phyloP scores from a whole-genome alignment of 2,113 vertebrate genomes.

The Rynchops niger region DNA sequence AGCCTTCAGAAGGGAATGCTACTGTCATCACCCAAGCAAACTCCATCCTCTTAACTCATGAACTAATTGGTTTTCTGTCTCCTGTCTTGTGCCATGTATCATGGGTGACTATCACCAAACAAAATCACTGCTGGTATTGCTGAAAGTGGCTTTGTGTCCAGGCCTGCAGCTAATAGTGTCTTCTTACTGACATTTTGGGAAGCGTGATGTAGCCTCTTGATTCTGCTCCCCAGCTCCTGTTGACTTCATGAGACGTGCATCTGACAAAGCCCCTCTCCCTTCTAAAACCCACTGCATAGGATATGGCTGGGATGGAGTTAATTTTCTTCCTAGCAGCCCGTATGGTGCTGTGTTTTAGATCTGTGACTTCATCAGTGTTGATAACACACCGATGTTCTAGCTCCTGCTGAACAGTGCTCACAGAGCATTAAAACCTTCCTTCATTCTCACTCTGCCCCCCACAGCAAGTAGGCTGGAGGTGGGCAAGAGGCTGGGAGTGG shows the following conservation, averaged over 20 bases:
- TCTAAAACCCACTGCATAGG: neutral
- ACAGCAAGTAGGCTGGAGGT: no score
- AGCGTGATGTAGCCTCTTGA: neutral
- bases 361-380: neutral
- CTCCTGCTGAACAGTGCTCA: neutral
- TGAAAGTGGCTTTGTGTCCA: neutral
- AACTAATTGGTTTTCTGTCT: neutral
- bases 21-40: neutral
- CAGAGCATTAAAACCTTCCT: neutral
- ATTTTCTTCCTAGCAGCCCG: neutral
- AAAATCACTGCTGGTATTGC: neutral
- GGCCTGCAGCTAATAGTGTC: neutral
- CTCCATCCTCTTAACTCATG: neutral
- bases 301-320: neutral
- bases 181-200: neutral
- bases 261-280: neutral
- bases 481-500: neutral
- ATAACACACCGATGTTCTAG: neutral
- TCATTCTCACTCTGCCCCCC: neutral
- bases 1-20: neutral
- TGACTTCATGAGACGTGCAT: fast-evolving
- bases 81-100: neutral
- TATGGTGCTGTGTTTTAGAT: neutral
- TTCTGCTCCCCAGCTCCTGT: neutral
- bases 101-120: neutral